Evolutionary conservation across 2,113 vertebrate species (phyloP).

Genomic region (Mesitornis unicolor): DNA sequence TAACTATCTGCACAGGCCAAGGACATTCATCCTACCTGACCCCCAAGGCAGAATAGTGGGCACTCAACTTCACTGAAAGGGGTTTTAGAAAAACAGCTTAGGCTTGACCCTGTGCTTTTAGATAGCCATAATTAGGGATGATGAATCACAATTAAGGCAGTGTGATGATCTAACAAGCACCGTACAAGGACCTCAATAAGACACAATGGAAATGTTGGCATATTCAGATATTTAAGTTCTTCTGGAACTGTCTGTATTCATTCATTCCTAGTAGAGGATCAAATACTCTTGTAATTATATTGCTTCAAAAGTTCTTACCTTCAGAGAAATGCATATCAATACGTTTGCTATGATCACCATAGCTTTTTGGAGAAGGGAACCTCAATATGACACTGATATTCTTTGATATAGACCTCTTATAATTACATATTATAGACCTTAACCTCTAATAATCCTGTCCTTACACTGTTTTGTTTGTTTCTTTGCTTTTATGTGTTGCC

Average conservation of each 20-base stretch:
- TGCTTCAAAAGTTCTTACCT: background rate
- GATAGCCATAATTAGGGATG: background rate
- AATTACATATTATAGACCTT: too few species aligned
- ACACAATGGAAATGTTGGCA: background rate
- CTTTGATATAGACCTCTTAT: too few species aligned
- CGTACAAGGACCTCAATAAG: background rate
- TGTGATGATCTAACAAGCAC: background rate
- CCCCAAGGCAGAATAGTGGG: too few species aligned
- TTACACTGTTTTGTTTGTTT: background rate
- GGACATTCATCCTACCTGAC: too few species aligned
- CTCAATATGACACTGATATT: background rate
- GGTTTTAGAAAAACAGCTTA: background rate
- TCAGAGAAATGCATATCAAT: background rate
- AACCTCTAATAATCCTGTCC: too few species aligned
- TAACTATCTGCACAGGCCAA: too few species aligned
- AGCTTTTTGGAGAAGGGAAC: background rate
- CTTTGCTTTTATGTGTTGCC: background rate
- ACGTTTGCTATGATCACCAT: background rate
- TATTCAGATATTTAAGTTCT: background rate
- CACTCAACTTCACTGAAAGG: too few species aligned
- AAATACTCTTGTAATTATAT: background rate
- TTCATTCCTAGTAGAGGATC: background rate
- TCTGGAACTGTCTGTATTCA: background rate
- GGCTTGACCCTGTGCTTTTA: background rate
- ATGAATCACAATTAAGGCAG: background rate